Percentiles rank a stretch among this genome's conserved stretches.
phyloP scores from a whole-genome alignment of 2,113 vertebrate genomes.

The Sorex fumeus region DNA sequence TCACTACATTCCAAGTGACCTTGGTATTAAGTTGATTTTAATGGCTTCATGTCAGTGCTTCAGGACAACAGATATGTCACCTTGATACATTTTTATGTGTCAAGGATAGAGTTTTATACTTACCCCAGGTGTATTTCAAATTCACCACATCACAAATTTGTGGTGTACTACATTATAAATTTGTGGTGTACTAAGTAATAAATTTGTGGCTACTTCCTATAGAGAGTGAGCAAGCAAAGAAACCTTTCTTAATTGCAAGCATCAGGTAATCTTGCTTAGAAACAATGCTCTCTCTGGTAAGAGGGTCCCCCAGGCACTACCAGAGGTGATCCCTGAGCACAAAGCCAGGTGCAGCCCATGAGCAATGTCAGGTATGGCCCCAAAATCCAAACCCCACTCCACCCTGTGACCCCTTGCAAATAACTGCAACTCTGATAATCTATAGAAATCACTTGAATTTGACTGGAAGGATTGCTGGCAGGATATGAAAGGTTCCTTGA shows the following conservation, averaged over 20 bases:
- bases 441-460: background rate
- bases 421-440: background rate
- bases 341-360: background rate
- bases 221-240: background rate
- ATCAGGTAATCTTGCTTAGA: background rate
- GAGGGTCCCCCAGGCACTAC: background rate
- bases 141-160: conserved; percentile 72
- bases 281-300: background rate
- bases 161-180: conserved; percentile 33
- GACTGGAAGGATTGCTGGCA: background rate
- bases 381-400: too few species aligned
- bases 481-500: conserved; percentile 4
- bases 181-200: conserved; percentile 24
- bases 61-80: background rate
- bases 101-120: conserved; percentile 12
- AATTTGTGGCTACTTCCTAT: background rate
- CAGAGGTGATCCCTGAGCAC: background rate
- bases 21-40: background rate
- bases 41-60: conserved; percentile 3
- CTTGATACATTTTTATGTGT: background rate
- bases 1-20: background rate
- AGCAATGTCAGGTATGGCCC: too few species aligned
- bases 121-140: conserved; percentile 78
- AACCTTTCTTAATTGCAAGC: background rate
- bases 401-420: too few species aligned